Conservation (phyloP, 2,113 vertebrate species). For the Sterrhoptilus dennistouni region DNA sequence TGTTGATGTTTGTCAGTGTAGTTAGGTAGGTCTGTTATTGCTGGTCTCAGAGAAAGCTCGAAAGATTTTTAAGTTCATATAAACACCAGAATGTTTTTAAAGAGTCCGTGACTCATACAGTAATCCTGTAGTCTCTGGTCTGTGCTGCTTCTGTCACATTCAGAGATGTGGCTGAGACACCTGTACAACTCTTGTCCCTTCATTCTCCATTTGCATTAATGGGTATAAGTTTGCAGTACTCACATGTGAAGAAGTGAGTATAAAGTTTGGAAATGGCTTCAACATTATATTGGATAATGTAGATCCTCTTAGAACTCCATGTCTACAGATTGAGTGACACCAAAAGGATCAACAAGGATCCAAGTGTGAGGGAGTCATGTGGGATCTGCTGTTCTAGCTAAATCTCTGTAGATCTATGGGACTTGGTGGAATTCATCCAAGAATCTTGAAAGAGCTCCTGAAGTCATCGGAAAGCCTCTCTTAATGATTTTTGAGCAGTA, state of each 20-base stretch:
- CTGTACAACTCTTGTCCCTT: neutral
- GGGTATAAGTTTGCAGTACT: neutral
- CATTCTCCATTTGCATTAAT: neutral
- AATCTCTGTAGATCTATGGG: neutral
- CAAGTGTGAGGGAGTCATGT: neutral
- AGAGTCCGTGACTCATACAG: neutral
- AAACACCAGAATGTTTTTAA: neutral
- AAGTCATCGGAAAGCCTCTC: neutral
- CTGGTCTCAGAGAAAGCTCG: neutral
- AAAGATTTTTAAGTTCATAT: neutral
- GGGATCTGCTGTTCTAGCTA: neutral
- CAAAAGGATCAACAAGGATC: neutral
- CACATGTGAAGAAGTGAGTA: neutral
- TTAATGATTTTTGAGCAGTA: neutral
- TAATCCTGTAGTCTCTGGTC: neutral
- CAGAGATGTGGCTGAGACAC: neutral
- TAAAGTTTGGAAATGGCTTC: neutral
- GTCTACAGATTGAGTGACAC: neutral
- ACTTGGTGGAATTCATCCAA: neutral
- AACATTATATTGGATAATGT: neutral
- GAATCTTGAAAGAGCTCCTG: neutral
- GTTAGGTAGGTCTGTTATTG: neutral
- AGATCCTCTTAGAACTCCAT: neutral
- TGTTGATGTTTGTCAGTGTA: neutral
- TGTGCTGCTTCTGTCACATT: neutral